Base-by-base conservation (phyloP, 2,113 vertebrate species). In the Phainopepla nitens region DNA sequence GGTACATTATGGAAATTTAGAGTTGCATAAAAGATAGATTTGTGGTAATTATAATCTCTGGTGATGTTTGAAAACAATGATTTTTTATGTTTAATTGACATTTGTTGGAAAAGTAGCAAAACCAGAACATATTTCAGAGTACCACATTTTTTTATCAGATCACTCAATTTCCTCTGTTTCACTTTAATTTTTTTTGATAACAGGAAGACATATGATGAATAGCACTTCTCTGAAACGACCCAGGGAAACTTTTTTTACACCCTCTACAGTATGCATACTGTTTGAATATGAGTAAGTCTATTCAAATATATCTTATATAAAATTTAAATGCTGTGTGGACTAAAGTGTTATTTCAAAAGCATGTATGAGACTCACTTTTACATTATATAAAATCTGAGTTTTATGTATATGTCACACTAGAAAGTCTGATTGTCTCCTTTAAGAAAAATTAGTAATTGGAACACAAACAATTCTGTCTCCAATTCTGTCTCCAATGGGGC, bases 71-170 rank as follows among this genome's bases (percentile, higher is more conserved):
- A 58, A 91, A 85, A 86, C 45, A 91, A 83, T 36, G 42, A 78
- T 97, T 95, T 96, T 94, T 96, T 92, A 86, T 83, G 14, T 94
- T 93, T 94, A 95, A 87, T 89, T 95, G 85, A 47, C 82, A 78
- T 93, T 96, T 86, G 8, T 64, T 87, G 64, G 35, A 95, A 95
- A 87, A 14, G 39, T 21, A 47, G 9, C 16, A 66, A 93, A 95
- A 96, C n/a, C 25, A 87, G 39, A 92, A 61, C 13, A 15, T 82
- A 82, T 90, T 90, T 96, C 80, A 69, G 14, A 89, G 35, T 35
- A 76, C 18, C 4, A 69, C 28, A 12, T 81, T 66, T 50, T 95
- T 90, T 92, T 77, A 96, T 58, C 39, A 80, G 28, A 92, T 95
- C 65, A 58, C 54, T 88, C 72, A 41, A 8, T 75, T 84, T 82